These are phyloP conservation scores for Phthorimaea operculella DNA, from an alignment of 1,140 invertebrate genomes.

Conservation along the genomic window DNA sequence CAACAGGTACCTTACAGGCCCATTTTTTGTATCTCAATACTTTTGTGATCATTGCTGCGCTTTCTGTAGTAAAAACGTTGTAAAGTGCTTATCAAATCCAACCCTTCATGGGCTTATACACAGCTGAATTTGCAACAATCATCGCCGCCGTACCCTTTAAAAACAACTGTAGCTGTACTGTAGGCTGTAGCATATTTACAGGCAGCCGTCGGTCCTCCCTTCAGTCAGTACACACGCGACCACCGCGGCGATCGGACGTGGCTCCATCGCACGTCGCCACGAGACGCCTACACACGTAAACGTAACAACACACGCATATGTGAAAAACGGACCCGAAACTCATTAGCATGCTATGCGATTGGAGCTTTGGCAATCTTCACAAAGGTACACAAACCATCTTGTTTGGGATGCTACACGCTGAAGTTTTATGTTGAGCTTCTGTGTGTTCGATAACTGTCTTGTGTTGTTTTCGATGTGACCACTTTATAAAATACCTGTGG, in stretches of 20 bases:
- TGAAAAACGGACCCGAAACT: conserved; percentile 6
- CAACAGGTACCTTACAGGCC: no score
- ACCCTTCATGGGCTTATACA: no score
- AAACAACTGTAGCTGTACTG: no score
- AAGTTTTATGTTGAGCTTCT: conserved; percentile 1
- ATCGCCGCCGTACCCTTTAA: no score
- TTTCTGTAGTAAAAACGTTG: no score
- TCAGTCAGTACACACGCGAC: neutral
- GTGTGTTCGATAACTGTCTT: neutral
- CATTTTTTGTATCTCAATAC: no score
- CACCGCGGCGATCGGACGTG: neutral
- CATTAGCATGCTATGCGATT: conserved; percentile 9
- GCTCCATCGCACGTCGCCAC: neutral
- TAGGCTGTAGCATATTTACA: neutral
- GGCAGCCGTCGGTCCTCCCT: neutral
- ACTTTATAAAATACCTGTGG: neutral
- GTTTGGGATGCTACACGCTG: neutral
- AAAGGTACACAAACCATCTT: conserved; percentile 2
- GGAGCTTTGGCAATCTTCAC: neutral
- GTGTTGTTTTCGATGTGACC: neutral
- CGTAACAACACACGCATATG: conserved; percentile 3
- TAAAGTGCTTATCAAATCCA: no score
- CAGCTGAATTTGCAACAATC: no score
- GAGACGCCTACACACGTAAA: neutral
- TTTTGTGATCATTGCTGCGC: no score